phyloP scores from a whole-genome alignment of 2,113 vertebrate genomes.

The Pogonocichla stellata region DNA sequence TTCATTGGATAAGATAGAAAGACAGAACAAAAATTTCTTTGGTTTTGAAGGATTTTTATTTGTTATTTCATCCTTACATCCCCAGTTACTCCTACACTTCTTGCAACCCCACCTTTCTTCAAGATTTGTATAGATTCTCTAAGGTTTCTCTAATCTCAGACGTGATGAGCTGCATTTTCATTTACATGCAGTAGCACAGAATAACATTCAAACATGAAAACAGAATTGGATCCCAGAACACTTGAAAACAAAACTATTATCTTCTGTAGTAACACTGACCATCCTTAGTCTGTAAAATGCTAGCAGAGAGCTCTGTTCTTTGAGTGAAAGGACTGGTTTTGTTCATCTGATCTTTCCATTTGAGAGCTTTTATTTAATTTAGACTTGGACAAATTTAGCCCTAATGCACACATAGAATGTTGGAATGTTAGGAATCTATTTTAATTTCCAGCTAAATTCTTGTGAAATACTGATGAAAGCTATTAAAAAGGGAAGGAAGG shows the following conservation, averaged over 20 bases:
- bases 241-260: neutral
- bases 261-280: rapidly evolving
- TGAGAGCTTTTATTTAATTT: neutral
- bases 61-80: neutral
- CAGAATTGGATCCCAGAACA: neutral
- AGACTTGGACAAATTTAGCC: neutral
- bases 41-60: neutral
- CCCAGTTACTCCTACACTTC: neutral
- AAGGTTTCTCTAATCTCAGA: neutral
- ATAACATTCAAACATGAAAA: neutral
- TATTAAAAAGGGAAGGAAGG: neutral
- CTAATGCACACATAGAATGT: neutral
- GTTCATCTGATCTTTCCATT: neutral
- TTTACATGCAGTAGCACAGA: neutral
- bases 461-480: neutral
- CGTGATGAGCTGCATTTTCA: neutral
- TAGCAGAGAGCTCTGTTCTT: neutral
- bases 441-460: neutral
- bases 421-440: neutral
- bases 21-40: neutral
- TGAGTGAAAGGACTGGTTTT: neutral
- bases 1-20: neutral
- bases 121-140: neutral
- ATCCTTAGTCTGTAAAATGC: neutral
- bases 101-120: neutral